A percentile compares a stretch with the other conserved stretches of the same genome.
Evolutionary conservation across 2,113 vertebrate genomes (phyloP).

Genomic region (Nycticorax nycticorax): DNA sequence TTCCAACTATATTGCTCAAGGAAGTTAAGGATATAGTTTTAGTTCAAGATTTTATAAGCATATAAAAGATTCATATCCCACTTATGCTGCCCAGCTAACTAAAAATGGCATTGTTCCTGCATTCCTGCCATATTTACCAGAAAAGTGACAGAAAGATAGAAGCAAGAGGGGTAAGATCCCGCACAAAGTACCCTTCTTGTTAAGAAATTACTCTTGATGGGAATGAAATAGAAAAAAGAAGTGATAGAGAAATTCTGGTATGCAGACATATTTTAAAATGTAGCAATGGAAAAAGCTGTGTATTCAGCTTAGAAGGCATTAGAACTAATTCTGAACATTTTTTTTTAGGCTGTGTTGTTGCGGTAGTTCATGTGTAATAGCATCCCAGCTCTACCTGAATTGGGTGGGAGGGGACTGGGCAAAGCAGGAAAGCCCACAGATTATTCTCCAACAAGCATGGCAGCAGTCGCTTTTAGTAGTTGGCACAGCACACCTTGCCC

Average conservation of each 20-base stretch:
- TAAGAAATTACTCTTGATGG: not conserved
- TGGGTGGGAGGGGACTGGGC: fast-evolving
- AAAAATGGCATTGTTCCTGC: not conserved
- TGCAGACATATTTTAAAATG: not conserved
- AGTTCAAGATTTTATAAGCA: not conserved
- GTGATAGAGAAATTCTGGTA: not conserved
- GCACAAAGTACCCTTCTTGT: not conserved
- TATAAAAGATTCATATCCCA: not conserved
- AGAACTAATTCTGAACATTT: not conserved
- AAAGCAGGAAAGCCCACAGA: not conserved
- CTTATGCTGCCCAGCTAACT: not conserved
- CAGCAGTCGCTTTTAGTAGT: not conserved
- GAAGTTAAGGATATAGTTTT: not conserved
- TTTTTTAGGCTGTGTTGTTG: not conserved
- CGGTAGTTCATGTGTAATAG: not conserved
- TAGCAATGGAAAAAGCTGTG: not conserved
- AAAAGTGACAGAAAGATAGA: not conserved
- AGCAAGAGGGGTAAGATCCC: not conserved
- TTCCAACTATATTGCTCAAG: not conserved
- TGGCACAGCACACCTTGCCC: not conserved
- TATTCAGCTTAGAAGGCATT: not conserved
- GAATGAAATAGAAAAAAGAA: not conserved
- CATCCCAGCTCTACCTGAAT: not conserved
- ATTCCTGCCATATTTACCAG: not conserved
- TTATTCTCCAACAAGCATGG: not conserved